A percentile compares a stretch with the other conserved stretches of the same genome.
Conservation (phyloP, 1,140 invertebrate genomes). For the Colletes gigas region DNA sequence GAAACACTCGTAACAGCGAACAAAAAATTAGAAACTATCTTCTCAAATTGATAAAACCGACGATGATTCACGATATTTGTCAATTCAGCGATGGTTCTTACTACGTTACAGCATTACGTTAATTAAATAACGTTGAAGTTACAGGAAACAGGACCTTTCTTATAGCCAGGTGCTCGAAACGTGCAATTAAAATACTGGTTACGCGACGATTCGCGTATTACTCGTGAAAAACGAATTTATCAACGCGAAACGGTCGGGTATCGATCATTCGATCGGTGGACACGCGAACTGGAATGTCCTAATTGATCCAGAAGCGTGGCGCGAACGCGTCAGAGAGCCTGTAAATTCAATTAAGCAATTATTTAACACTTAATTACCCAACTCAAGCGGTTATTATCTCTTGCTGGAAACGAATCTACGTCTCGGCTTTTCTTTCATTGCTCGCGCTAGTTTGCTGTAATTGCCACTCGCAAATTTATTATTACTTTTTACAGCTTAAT, state of each 20-base stretch:
- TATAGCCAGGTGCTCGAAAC: not conserved
- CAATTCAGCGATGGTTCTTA: too few species aligned
- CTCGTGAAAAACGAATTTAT: not conserved
- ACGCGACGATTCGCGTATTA: too few species aligned
- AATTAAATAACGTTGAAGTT: too few species aligned
- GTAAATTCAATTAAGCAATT: slow-evolving; percentile 32
- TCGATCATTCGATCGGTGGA: not conserved
- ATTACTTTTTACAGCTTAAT: not conserved
- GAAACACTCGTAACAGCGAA: too few species aligned
- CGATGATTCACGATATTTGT: too few species aligned
- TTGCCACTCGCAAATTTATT: not conserved
- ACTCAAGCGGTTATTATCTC: not conserved
- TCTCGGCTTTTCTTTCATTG: slow-evolving; percentile 12
- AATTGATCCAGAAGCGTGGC: slow-evolving; percentile 14
- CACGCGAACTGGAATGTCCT: not conserved
- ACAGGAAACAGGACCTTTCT: too few species aligned
- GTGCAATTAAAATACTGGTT: not conserved
- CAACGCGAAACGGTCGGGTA: not conserved
- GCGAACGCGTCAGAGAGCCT: slow-evolving; percentile 10
- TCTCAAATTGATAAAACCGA: too few species aligned
- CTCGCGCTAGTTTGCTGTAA: not conserved
- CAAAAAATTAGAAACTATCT: too few species aligned
- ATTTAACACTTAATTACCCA: slow-evolving; percentile 33
- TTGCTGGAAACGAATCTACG: not conserved
- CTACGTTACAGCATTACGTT: too few species aligned